Evolutionary conservation across 2,888 invertebrate species (phyloP), one percentile per base, ranked within the genome.

Genomic region (Calameuta pallipes): DNA sequence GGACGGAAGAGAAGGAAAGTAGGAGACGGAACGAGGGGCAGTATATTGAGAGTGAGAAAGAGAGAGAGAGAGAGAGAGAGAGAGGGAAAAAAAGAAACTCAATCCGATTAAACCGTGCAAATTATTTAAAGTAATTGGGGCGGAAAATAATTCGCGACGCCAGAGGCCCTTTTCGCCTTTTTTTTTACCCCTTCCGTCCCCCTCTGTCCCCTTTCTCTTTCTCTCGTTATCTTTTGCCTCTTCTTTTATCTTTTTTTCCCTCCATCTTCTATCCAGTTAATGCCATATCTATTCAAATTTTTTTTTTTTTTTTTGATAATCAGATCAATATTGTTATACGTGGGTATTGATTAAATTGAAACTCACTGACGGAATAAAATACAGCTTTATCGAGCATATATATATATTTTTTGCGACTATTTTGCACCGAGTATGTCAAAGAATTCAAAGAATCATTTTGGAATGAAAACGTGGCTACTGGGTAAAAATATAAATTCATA

Each of bases 291-390:
- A 15, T 56, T 9, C 2, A 23, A 56, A 15, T 37, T 1, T 37
- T 37, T 37, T 37, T 37, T 37, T 37, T 41, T 6, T 41, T 15
- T 37, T 13, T 12, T 12, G 9, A 56, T 56, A 23, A 56, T 56
- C 23, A 2, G 23, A 9, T 23, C 23, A 23, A 9, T 23, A 23
- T 23, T 23, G 23, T 56, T 56, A 56, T 56, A 56, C 56, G 56
- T 23, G 56, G 23, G 23, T 56, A 56, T 56, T 23, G 56, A 56
- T 9, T 56, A 9, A 23, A 56, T 56, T 56, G 23, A 56, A 23
- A 56, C 30, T 33, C 76, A 76, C 74, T 75, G 73, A 78, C 78
- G 79, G 77, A 70, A 80, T 76, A 73, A 75, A 75, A 69, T 69
- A 69, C 34, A 73, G 34, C 33, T 33, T 33, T 4, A 33, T 4